Percentiles rank a stretch among this genome's conserved stretches.
Evolutionary conservation across 2,888 invertebrate species (phyloP).

Genomic region (Mesochorus sp.): DNA sequence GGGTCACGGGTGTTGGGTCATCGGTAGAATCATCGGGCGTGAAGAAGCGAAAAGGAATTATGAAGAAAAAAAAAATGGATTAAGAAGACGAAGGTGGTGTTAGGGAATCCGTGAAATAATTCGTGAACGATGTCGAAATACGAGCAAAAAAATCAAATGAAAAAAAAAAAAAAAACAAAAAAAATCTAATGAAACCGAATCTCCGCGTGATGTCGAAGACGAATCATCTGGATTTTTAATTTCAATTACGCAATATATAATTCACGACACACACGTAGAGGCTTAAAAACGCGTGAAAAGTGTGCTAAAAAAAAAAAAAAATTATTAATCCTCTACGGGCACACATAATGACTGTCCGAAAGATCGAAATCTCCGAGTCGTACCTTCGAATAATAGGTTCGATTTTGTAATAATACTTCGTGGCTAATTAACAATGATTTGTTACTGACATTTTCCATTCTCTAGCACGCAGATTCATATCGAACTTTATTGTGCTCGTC

Average conservation of each 20-base stretch:
- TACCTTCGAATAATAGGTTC: neutral
- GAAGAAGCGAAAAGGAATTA: no score
- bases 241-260: no score
- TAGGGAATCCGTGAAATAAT: constrained; percentile 35
- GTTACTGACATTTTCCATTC: constrained; percentile 49
- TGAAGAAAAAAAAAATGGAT: constrained; percentile 22
- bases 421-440: constrained; percentile 44
- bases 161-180: no score
- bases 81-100: constrained; percentile 44
- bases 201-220: no score
- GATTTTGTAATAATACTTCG: constrained; percentile 1
- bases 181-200: no score
- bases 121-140: neutral
- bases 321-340: neutral
- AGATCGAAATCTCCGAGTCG: constrained; percentile 10
- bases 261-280: no score
- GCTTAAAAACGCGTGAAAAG: no score
- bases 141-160: no score
- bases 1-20: constrained; percentile 47
- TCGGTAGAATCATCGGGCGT: constrained; percentile 37
- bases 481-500: constrained; percentile 33
- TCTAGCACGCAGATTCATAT: constrained; percentile 22
- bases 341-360: neutral
- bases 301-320: no score
- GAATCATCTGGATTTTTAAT: no score